Percentiles rank a stretch among this genome's conserved stretches.
These are phyloP conservation scores for Phoxinus phoxinus DNA, from an alignment of 2,113 vertebrate species.

Conservation along the genomic window DNA sequence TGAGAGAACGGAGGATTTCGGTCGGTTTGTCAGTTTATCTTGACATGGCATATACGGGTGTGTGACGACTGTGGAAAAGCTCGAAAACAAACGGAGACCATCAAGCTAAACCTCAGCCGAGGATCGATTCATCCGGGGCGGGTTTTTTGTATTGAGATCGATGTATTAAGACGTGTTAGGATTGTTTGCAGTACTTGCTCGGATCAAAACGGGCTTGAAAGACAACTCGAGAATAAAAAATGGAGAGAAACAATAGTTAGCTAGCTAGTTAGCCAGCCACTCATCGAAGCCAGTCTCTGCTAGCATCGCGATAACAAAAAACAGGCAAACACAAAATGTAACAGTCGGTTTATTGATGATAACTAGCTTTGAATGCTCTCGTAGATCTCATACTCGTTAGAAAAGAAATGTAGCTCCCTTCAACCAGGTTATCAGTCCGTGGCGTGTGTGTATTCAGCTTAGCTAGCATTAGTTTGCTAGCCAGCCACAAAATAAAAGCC, in stretches of 20 bases:
- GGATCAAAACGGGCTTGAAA: background rate
- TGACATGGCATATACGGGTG: constrained; percentile 93
- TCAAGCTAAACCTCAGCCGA: constrained; percentile 44
- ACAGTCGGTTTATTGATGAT: constrained; percentile 66
- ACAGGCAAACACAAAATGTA: constrained; percentile 70
- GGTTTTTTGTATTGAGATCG: constrained; percentile 18
- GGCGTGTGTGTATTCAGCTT: constrained; percentile 64
- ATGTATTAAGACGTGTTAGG: background rate
- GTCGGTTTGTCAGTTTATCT: constrained; percentile 94
- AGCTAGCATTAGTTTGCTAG: constrained; percentile 75
- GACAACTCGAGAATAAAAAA: constrained; percentile 18
- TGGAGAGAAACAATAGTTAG: constrained; percentile 28
- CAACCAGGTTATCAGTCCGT: constrained; percentile 75
- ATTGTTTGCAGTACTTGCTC: constrained; percentile 22
- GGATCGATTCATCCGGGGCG: background rate
- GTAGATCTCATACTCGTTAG: constrained; percentile 58
- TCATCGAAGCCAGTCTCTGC: constrained; percentile 12
- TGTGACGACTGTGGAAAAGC: constrained; percentile 78
- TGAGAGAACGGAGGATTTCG: constrained; percentile 88
- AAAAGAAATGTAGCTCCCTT: constrained; percentile 74
- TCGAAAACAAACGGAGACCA: constrained; percentile 53
- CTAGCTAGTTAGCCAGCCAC: constrained; percentile 25
- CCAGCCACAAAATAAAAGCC: constrained; percentile 72
- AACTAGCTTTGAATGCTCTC: constrained; percentile 58
- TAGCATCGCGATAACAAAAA: constrained; percentile 47